Conservation (phyloP, 2,797 vertebrate genomes). For the Emydoidea blandingii region DNA sequence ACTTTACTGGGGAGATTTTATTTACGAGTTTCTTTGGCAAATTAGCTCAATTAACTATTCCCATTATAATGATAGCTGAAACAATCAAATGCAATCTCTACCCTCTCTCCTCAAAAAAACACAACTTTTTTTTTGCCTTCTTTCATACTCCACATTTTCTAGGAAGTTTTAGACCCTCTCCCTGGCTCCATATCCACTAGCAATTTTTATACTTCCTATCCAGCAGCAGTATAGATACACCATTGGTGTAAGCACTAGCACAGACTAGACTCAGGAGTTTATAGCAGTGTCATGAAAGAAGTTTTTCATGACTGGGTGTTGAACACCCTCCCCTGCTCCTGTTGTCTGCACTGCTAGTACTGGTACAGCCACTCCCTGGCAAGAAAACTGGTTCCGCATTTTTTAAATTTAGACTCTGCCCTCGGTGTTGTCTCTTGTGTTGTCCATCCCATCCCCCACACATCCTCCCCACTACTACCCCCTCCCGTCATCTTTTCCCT, state of each 20-base stretch:
- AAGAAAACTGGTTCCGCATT: neutral
- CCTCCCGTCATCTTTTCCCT: neutral
- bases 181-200: neutral
- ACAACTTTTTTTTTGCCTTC: fast-evolving
- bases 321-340: neutral
- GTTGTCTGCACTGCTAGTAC: neutral
- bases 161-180: neutral
- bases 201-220: neutral
- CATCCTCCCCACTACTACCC: neutral
- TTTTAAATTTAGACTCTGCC: neutral
- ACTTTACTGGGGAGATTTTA: neutral
- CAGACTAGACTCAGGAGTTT: neutral
- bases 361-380: neutral
- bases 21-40: neutral
- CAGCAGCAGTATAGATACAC: neutral
- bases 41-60: neutral
- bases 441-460: neutral
- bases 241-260: fast-evolving
- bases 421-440: neutral
- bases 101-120: neutral
- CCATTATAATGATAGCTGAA: neutral
- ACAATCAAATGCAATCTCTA: neutral
- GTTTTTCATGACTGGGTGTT: neutral
- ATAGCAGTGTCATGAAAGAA: neutral
- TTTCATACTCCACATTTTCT: neutral